phyloP scores from a whole-genome alignment of 1,140 invertebrate genomes.

The Psilanteris sp. region DNA sequence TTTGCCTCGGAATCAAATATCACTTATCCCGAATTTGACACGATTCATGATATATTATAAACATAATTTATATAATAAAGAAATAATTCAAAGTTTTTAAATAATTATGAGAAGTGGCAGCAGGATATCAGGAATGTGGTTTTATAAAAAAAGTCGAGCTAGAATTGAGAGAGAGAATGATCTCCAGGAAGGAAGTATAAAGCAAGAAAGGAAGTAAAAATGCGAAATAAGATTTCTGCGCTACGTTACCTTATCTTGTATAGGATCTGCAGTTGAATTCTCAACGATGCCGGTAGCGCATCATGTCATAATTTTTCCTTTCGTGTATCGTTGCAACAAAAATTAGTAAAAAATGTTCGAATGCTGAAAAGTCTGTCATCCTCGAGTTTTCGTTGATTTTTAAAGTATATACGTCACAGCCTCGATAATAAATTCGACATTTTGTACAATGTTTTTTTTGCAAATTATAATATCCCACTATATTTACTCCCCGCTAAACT shows the following conservation, averaged over 20 bases:
- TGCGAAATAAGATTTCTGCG: conserved; percentile 48
- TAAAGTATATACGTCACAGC: too few species aligned
- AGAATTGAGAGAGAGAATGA: conserved; percentile 62
- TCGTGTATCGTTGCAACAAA: conserved; percentile 32
- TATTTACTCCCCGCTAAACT: too few species aligned
- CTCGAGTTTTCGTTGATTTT: too few species aligned
- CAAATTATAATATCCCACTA: background rate
- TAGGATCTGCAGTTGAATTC: conserved; percentile 44
- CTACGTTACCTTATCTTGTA: conserved; percentile 45
- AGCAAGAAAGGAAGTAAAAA: conserved; percentile 57
- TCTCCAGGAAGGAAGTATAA: conserved; percentile 70
- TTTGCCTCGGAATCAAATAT: too few species aligned
- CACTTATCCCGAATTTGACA: too few species aligned
- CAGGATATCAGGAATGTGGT: conserved; percentile 68
- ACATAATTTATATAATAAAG: too few species aligned
- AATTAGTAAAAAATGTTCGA: conserved; percentile 26
- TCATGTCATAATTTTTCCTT: conserved; percentile 41
- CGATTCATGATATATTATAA: too few species aligned
- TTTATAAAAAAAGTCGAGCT: conserved; percentile 65
- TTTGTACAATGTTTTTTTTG: too few species aligned
- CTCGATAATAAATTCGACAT: too few species aligned
- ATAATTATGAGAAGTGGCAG: conserved; percentile 69
- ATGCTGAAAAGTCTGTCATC: too few species aligned
- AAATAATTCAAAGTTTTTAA: conserved; percentile 7
- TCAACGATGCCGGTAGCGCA: conserved; percentile 37